A percentile compares a stretch with the other conserved stretches of the same genome.
phyloP scores from a whole-genome alignment of 2,888 invertebrate species.

The Halictus quadricinctus region DNA sequence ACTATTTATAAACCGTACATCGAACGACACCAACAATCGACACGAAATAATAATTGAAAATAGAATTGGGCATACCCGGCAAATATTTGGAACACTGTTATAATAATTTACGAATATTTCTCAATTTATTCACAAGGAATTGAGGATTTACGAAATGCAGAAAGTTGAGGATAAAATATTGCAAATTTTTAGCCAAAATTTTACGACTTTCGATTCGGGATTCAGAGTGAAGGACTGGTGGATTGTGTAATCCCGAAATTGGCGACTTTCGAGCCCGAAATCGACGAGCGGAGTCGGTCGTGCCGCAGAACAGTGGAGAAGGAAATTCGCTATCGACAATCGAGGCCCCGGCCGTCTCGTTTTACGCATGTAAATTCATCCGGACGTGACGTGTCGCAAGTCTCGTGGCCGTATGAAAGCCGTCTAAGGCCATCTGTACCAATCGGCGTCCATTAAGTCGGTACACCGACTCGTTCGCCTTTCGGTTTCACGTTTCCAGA shows the following conservation, averaged over 20 bases:
- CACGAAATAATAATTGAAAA: neutral
- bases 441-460: slow-evolving; percentile 78
- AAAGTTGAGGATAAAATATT: neutral
- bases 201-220: neutral
- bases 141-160: neutral
- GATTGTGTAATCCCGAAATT: neutral
- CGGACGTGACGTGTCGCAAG: slow-evolving; percentile 80
- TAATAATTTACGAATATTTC: neutral
- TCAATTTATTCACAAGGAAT: neutral
- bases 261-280: slow-evolving; percentile 7
- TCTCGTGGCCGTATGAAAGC: slow-evolving; percentile 68
- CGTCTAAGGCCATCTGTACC: slow-evolving; percentile 78
- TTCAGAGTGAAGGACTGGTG: neutral
- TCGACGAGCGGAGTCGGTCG: neutral
- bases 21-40: neutral
- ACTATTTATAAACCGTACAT: neutral
- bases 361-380: slow-evolving; percentile 81
- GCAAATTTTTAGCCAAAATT: neutral
- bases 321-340: slow-evolving; percentile 77
- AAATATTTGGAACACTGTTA: neutral
- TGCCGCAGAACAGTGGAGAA: slow-evolving; percentile 48
- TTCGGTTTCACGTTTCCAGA: slow-evolving; percentile 70
- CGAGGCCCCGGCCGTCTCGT: slow-evolving; percentile 69
- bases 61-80: neutral
- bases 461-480: slow-evolving; percentile 62